phyloP scores from a whole-genome alignment of 2,797 vertebrate species.

The Notoglanidium macrostoma region DNA sequence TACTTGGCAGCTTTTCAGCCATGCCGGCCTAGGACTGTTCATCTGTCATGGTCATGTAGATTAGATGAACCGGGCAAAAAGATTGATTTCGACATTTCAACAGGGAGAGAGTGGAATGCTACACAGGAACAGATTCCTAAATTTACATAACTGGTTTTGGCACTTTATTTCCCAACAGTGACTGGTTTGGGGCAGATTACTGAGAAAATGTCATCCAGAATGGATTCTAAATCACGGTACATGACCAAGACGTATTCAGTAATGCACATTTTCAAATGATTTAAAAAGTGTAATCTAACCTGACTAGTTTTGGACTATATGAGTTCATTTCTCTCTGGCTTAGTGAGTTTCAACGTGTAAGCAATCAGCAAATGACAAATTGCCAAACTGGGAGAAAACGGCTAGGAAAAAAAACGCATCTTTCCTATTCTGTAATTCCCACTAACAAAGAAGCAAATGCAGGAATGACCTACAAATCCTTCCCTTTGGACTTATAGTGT shows the following conservation, averaged over 20 bases:
- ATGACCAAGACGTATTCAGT: background rate
- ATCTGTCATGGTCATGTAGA: slow-evolving; percentile 20
- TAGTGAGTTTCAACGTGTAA: background rate
- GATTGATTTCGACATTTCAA: background rate
- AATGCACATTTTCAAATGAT: background rate
- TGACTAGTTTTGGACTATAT: background rate
- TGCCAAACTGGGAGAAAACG: background rate
- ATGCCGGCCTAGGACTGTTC: slow-evolving; percentile 17
- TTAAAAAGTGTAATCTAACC: background rate
- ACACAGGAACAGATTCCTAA: background rate
- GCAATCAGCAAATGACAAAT: background rate
- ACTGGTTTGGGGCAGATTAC: background rate
- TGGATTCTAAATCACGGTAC: background rate
- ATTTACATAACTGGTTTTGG: no score
- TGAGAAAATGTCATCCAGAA: background rate
- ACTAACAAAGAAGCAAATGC: background rate
- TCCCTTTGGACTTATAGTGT: background rate
- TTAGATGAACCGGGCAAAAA: background rate
- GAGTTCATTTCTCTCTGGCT: background rate
- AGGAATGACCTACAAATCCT: background rate
- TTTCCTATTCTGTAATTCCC: background rate
- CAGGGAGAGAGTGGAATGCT: background rate
- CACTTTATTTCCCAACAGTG: background rate
- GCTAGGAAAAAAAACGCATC: no score
- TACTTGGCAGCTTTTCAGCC: slow-evolving; percentile 32